Evolutionary conservation across 1,140 invertebrate genomes (phyloP), one percentile per base, ranked within the genome.

Genomic region (Drosophila tropicalis): DNA sequence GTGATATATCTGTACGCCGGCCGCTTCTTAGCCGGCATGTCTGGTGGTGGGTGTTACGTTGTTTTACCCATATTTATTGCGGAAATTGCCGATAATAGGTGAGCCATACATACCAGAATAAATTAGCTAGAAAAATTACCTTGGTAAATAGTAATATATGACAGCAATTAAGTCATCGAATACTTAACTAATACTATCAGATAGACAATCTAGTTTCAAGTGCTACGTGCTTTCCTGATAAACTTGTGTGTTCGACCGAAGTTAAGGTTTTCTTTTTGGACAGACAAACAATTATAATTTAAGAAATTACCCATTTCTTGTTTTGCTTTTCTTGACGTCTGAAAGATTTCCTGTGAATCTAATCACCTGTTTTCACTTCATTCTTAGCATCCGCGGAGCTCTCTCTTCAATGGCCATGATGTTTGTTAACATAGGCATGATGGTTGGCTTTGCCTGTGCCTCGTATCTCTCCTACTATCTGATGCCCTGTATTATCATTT

Each of bases 11-110:
- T 92, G 7, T 91, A 92, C 60, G 76, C 91, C 7, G 92, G 91
- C 1, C 82, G 93, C 19, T 91, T 92, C 34, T 58, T 93, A 5
- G 77, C 87, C 9, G 93, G 93, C 12, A 62, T 93, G 0, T 81
- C 87, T 5, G 78, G 90, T 6, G 90, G 90, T 12, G 90, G 90
- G 25, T 71, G 70, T 15, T 91, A 86, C 60, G 78, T 87, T 5
- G 74, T 78, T 9, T 70, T 91, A 7, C 83, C 90, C 5, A 76
- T 91, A 67, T 91, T 80, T 29, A 70, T 91, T 17, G 67, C 83
- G 17, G 90, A 91, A 80, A 91, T 91, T 6, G 68, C 86, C 6
- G 85, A 93, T 75, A 82, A 75, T 47, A 73, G 72, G 87, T 90
- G 29, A 79, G 82, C 83, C 6, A 22, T 39, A 13, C 10, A 13